phyloP scores from a whole-genome alignment of 2,113 vertebrate genomes.

The Oxyruncus cristatus region DNA sequence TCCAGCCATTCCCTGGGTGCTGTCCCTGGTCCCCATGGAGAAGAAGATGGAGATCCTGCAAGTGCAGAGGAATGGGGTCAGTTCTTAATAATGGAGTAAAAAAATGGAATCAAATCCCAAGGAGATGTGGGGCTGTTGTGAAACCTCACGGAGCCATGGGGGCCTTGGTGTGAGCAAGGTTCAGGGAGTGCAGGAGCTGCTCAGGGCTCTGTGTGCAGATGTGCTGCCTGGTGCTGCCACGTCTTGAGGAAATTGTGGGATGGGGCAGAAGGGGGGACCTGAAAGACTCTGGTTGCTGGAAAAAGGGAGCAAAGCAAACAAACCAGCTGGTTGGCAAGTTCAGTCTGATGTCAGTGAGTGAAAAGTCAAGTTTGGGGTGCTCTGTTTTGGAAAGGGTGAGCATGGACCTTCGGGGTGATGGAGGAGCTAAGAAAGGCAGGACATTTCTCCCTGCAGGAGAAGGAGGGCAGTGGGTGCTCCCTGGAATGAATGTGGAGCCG shows the following conservation, averaged over 20 bases:
- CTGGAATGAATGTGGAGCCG: rapidly evolving
- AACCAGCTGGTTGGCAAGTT: not conserved
- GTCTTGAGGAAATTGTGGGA: not conserved
- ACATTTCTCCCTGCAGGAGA: not conserved
- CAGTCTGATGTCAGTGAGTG: not conserved
- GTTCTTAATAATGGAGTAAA: not conserved
- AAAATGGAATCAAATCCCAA: not conserved
- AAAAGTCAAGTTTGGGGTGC: not conserved
- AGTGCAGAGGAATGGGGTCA: not conserved
- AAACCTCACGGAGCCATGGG: too few relatives aligned
- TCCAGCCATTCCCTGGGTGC: not conserved
- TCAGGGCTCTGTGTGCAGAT: too few relatives aligned
- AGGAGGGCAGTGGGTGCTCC: not conserved
- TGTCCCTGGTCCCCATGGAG: not conserved
- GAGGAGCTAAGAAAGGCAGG: not conserved
- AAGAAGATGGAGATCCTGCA: not conserved
- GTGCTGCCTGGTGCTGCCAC: not conserved
- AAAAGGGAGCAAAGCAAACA: not conserved
- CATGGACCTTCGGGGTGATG: not conserved
- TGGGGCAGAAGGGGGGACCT: not conserved
- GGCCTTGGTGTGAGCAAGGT: not conserved
- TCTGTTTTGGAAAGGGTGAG: not conserved
- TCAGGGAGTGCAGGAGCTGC: not conserved
- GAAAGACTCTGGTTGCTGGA: not conserved
- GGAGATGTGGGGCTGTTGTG: not conserved